Evolutionary conservation across 1,140 invertebrate species (phyloP).

Genomic region (Cecropterus lyciades): DNA sequence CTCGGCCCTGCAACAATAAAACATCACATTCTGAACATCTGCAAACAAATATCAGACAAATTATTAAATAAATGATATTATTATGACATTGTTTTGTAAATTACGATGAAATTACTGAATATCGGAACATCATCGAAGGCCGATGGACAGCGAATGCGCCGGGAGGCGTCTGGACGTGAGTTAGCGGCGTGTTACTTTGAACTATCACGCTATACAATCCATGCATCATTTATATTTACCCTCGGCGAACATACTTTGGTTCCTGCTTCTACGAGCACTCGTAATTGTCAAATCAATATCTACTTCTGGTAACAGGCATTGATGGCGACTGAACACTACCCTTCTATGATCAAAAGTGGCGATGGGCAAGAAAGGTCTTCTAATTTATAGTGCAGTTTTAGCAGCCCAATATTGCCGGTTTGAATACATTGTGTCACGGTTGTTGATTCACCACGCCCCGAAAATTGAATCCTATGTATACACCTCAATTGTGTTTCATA

Average conservation of each 20-base stretch:
- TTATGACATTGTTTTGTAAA: background rate
- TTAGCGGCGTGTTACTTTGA: conserved; percentile 73
- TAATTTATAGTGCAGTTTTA: conserved; percentile 80
- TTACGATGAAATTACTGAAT: background rate
- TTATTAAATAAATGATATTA: background rate
- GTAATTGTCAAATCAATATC: conserved; percentile 74
- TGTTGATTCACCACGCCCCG: conserved; percentile 82
- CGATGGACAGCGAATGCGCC: conserved; percentile 50
- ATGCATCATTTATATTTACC: conserved; percentile 84
- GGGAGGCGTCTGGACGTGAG: conserved; percentile 53
- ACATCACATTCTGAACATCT: conserved; percentile 22
- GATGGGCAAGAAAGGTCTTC: conserved; percentile 62
- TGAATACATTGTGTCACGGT: conserved; percentile 83
- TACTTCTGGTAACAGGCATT: conserved; percentile 41
- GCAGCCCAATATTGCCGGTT: conserved; percentile 76
- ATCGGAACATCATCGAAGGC: conserved; percentile 34
- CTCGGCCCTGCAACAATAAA: conserved; percentile 80
- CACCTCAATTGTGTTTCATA: conserved; percentile 62
- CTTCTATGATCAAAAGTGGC: conserved; percentile 61
- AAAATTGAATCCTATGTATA: conserved; percentile 82
- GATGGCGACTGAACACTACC: conserved; percentile 57
- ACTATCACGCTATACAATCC: conserved; percentile 80
- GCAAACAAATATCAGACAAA: background rate
- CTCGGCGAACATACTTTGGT: conserved; percentile 81
- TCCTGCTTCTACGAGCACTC: conserved; percentile 69